Evolutionary conservation across 2,797 vertebrate genomes (phyloP).

Genomic region (Macropodus opercularis): DNA sequence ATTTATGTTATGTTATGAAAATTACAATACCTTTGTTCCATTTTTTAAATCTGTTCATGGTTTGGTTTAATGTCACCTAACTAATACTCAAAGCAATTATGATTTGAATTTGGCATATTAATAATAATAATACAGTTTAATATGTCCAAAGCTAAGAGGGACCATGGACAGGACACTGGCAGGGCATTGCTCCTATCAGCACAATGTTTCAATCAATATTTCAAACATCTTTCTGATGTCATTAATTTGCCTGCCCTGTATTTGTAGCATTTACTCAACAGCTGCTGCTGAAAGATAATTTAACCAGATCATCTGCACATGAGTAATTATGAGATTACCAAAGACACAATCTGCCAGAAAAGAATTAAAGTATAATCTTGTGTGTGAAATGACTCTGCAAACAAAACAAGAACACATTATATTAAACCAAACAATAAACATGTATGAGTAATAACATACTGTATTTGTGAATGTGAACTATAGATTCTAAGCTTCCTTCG

Average conservation of each 20-base stretch:
- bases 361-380: not conserved
- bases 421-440: not conserved
- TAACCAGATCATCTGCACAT: constrained; percentile 15
- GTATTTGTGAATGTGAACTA: too few species aligned
- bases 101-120: too few species aligned
- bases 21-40: not conserved
- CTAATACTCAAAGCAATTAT: too few species aligned
- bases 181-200: not conserved
- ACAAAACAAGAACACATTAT: not conserved
- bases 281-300: constrained; percentile 11
- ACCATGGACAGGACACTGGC: not conserved
- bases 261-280: constrained; percentile 15
- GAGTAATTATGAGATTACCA: constrained; percentile 14
- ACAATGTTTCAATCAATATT: not conserved
- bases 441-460: too few species aligned
- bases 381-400: not conserved
- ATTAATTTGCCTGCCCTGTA: constrained; percentile 1
- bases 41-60: too few species aligned
- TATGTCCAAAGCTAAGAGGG: too few species aligned
- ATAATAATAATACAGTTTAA: too few species aligned
- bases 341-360: constrained; percentile 9
- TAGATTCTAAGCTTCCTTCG: too few species aligned
- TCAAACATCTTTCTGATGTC: constrained; percentile 9
- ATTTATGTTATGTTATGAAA: not conserved
- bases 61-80: too few species aligned